phyloP scores from a whole-genome alignment of 2,113 vertebrate species.

The Strix aluco region DNA sequence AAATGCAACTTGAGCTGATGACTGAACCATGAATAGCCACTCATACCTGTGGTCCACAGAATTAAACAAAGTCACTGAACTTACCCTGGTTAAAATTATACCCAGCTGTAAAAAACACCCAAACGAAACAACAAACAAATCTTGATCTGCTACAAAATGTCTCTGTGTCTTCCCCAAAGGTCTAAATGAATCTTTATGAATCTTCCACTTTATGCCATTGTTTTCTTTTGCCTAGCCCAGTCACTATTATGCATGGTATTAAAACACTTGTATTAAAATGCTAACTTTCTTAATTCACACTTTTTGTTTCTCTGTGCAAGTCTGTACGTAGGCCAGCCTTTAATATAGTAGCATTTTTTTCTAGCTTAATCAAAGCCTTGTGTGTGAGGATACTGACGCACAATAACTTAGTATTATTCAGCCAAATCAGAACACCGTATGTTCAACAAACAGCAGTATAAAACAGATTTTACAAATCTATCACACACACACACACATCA shows the following conservation, averaged over 20 bases:
- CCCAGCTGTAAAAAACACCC: not conserved
- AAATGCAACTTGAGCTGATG: not conserved
- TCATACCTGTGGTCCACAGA: not conserved
- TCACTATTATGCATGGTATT: not conserved
- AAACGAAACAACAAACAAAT: not conserved
- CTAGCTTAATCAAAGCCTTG: slow-evolving; percentile 50
- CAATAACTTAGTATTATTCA: not conserved
- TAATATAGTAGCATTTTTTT: not conserved
- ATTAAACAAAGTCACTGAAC: not conserved
- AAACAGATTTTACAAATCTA: slow-evolving; percentile 32
- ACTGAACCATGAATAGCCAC: not conserved
- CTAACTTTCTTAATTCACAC: not conserved
- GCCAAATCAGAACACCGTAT: slow-evolving; percentile 54
- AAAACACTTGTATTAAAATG: not conserved
- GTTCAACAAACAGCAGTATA: not conserved
- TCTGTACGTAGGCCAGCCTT: not conserved
- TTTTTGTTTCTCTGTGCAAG: not conserved
- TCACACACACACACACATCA: not conserved
- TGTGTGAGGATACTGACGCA: slow-evolving; percentile 28
- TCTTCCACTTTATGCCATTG: not conserved
- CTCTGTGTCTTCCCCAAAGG: not conserved
- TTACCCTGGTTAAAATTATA: not conserved
- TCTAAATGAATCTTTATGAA: not conserved
- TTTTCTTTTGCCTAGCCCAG: not conserved
- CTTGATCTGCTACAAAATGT: not conserved